Evolutionary conservation across 2,888 invertebrate genomes (phyloP).

Genomic region (Pyrocoelia pectoralis): DNA sequence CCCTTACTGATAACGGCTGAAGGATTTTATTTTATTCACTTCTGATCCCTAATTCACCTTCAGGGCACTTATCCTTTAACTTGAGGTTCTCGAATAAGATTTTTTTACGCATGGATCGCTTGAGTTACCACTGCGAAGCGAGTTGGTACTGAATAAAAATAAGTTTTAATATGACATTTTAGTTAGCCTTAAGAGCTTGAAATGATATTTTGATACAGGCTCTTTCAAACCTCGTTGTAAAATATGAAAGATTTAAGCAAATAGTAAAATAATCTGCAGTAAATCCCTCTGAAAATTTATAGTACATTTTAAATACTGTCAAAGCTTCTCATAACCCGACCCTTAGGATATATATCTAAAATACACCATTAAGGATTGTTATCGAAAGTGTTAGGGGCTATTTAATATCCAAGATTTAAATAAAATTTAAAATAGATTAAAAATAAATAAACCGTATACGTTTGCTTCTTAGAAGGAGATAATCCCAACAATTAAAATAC

Average conservation of each 20-base stretch:
- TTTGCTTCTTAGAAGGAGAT: too few species aligned
- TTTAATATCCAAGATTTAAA: too few species aligned
- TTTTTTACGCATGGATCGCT: conserved; percentile 12
- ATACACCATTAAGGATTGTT: too few species aligned
- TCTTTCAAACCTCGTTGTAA: neutral
- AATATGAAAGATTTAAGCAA: neutral
- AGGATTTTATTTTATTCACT: conserved; percentile 30
- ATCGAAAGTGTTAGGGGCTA: too few species aligned
- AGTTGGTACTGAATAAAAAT: conserved; percentile 16
- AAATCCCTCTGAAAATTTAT: neutral
- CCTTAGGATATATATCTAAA: too few species aligned
- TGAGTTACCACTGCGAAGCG: conserved; percentile 6
- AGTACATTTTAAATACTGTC: too few species aligned
- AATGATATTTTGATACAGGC: neutral
- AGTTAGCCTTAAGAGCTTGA: conserved; percentile 5
- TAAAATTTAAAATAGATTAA: too few species aligned
- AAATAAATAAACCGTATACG: too few species aligned
- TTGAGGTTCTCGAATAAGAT: conserved; percentile 22
- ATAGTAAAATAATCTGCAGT: conserved; percentile 3
- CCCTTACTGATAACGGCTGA: conserved; percentile 30
- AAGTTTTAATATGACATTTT: conserved; percentile 15
- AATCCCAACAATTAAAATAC: too few species aligned
- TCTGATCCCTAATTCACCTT: conserved; percentile 28
- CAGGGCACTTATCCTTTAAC: conserved; percentile 28
- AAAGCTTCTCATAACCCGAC: too few species aligned